These are phyloP conservation scores for Neolamprologus toae DNA, from an alignment of 2,113 vertebrate species.

Conservation along the genomic window DNA sequence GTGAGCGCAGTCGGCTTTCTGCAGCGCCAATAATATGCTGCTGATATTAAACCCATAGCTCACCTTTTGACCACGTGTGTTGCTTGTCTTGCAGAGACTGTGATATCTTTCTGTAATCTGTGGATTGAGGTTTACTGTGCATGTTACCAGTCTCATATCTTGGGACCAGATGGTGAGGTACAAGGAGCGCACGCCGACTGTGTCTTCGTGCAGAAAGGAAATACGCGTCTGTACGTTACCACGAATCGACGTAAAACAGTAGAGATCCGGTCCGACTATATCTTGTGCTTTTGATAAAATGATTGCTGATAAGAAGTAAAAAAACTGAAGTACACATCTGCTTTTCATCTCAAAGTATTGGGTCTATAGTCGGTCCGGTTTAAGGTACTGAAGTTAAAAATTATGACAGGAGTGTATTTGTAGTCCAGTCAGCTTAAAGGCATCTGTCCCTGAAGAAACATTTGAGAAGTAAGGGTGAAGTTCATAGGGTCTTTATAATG, in stretches of 20 bases:
- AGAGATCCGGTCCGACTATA: neutral
- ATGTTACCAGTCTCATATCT: conserved; percentile 26
- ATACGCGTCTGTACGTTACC: conserved; percentile 1
- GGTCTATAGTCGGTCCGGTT: neutral
- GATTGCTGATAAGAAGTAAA: neutral
- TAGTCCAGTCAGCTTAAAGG: neutral
- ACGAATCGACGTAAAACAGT: conserved; percentile 36
- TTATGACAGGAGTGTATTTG: neutral
- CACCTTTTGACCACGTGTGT: neutral
- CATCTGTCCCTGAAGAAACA: neutral
- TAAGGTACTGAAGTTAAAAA: neutral
- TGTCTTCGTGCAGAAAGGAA: conserved; percentile 17
- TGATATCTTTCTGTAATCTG: conserved; percentile 24
- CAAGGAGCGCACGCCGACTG: neutral
- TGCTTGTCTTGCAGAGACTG: conserved; percentile 37
- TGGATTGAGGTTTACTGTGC: conserved; percentile 13
- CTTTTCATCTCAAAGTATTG: conserved; percentile 12
- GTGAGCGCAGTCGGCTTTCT: conserved; percentile 23
- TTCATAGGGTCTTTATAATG: neutral
- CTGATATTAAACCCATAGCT: conserved; percentile 21
- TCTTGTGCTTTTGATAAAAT: neutral
- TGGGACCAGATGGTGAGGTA: conserved; percentile 69
- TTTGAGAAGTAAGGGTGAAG: neutral
- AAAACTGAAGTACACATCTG: neutral
- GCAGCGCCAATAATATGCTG: neutral